These are phyloP conservation scores for Centrocercus urophasianus DNA, from an alignment of 2,113 vertebrate genomes.

Conservation along the genomic window DNA sequence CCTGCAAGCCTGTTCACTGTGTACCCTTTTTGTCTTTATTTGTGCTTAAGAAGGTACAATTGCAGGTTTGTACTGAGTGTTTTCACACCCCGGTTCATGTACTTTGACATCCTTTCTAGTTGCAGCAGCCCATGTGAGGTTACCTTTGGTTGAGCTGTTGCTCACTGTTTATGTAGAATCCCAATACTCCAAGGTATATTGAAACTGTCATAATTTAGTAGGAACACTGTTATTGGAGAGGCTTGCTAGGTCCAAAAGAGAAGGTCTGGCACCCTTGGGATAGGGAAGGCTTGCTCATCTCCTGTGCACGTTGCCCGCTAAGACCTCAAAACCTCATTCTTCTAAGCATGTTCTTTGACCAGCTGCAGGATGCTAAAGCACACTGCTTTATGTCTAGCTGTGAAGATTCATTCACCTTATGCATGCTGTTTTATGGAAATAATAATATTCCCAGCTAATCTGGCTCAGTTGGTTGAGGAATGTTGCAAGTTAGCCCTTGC, in stretches of 20 bases:
- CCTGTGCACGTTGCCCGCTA: background rate
- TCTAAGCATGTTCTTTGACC: background rate
- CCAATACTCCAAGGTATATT: background rate
- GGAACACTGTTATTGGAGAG: background rate
- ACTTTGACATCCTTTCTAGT: background rate
- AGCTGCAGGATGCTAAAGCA: background rate
- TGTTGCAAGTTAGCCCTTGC: fast-evolving
- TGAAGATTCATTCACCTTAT: background rate
- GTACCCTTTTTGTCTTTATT: background rate
- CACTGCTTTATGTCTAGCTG: background rate
- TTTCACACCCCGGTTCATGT: fast-evolving
- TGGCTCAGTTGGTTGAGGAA: background rate
- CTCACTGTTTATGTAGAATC: background rate
- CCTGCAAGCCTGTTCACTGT: background rate
- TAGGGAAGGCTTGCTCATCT: background rate
- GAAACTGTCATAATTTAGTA: background rate
- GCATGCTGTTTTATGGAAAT: background rate
- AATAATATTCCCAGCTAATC: background rate
- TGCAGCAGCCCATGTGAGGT: background rate
- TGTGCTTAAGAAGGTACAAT: background rate
- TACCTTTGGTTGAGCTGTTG: background rate
- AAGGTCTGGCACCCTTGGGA: background rate
- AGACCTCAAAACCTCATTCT: background rate
- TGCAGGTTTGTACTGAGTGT: background rate
- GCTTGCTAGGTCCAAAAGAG: background rate